These are phyloP conservation scores for Halcyon senegalensis DNA, from an alignment of 2,113 vertebrate species.

Conservation along the genomic window DNA sequence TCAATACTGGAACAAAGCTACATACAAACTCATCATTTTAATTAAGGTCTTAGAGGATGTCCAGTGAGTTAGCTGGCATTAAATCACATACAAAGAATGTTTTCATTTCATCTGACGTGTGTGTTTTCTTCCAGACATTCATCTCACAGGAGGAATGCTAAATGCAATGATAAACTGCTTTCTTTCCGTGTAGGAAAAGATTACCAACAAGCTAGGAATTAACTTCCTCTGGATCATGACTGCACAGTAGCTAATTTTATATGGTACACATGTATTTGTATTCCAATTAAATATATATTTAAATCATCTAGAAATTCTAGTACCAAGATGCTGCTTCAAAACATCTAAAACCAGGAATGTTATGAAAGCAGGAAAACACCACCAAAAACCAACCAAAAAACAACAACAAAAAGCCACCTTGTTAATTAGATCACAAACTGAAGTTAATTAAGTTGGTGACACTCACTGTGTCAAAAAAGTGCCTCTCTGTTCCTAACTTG, in stretches of 20 bases:
- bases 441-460: neutral
- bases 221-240: neutral
- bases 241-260: neutral
- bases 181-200: neutral
- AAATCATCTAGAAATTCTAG: neutral
- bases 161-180: neutral
- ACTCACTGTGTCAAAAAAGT: neutral
- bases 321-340: neutral
- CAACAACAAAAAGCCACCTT: no score
- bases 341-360: neutral
- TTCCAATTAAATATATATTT: neutral
- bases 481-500: neutral
- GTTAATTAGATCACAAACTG: neutral
- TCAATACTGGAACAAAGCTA: constrained; percentile 20
- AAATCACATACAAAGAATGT: neutral
- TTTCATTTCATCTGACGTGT: neutral
- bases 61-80: constrained; percentile 9
- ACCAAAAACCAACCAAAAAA: neutral
- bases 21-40: neutral
- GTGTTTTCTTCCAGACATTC: neutral
- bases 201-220: neutral
- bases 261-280: neutral
- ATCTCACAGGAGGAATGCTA: neutral
- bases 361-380: neutral
- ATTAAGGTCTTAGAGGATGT: neutral